These are phyloP conservation scores for Molossus molossus DNA, from an alignment of 2,797 vertebrate species.

Conservation along the genomic window DNA sequence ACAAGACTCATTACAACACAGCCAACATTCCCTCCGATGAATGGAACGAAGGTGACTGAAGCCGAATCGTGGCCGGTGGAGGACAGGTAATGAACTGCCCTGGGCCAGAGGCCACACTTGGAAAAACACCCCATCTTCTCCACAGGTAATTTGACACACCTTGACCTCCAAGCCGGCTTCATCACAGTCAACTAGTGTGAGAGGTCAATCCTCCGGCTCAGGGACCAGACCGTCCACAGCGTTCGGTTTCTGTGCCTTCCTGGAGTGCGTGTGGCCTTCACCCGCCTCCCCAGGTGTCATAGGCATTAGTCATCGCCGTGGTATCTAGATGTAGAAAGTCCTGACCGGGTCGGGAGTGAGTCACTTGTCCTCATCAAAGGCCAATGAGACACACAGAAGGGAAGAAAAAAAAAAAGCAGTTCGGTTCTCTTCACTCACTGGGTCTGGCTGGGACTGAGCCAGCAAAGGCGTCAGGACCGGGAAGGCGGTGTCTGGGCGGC, in stretches of 20 bases:
- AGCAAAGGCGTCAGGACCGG: rapidly evolving
- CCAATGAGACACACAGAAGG: constrained; percentile 73
- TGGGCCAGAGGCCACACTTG: background rate
- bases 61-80: background rate
- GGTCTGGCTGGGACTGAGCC: background rate
- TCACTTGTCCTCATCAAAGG: constrained; percentile 85
- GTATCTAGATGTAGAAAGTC: constrained; percentile 86
- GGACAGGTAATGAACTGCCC: background rate
- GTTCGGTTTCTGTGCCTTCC: background rate
- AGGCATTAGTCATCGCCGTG: constrained; percentile 86
- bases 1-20: background rate
- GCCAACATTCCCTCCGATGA: constrained; percentile 31
- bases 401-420: constrained; percentile 60
- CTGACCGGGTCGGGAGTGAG: constrained; percentile 83
- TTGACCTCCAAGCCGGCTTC: background rate
- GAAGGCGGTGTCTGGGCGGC: no score
- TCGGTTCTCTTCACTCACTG: rapidly evolving
- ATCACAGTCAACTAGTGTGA: background rate
- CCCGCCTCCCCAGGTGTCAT: constrained; percentile 83
- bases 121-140: background rate
- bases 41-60: constrained; percentile 63
- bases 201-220: background rate
- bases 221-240: background rate
- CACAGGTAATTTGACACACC: background rate
- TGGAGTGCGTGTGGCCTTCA: constrained; percentile 64